phyloP scores from a whole-genome alignment of 2,888 invertebrate genomes.

The Selenia dentaria region DNA sequence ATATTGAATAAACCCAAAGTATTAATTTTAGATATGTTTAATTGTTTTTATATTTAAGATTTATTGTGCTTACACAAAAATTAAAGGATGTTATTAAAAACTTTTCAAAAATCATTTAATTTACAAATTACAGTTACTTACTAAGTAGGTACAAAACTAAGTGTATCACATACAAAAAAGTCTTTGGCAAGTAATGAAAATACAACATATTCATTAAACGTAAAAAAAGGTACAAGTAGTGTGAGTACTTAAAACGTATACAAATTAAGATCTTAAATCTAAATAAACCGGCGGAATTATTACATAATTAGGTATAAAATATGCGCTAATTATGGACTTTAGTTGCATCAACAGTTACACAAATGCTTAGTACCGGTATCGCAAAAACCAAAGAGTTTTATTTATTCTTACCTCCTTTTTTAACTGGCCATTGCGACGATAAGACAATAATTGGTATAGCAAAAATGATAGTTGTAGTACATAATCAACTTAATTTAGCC shows the following conservation, averaged over 20 bases:
- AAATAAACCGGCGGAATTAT: slow-evolving; percentile 7
- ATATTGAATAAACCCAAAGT: too few species aligned
- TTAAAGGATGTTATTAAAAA: slow-evolving; percentile 26
- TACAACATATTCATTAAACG: slow-evolving; percentile 46
- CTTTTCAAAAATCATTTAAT: slow-evolving; percentile 51
- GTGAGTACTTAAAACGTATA: slow-evolving; percentile 6
- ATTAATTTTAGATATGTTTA: not conserved
- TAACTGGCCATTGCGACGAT: too few species aligned
- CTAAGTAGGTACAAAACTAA: slow-evolving; percentile 76
- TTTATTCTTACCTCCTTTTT: too few species aligned
- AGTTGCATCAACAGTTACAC: too few species aligned
- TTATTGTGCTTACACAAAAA: too few species aligned
- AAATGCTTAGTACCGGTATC: too few species aligned
- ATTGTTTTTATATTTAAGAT: not conserved
- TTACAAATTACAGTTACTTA: slow-evolving; percentile 69
- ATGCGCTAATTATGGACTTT: too few species aligned
- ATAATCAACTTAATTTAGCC: too few species aligned
- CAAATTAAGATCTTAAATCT: slow-evolving; percentile 9
- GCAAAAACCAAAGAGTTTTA: too few species aligned
- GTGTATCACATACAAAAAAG: slow-evolving; percentile 80
- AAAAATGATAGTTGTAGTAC: too few species aligned
- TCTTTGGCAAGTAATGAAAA: slow-evolving; percentile 79
- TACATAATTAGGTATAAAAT: too few species aligned
- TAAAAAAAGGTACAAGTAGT: slow-evolving; percentile 33
- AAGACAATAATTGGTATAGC: too few species aligned